phyloP scores from a whole-genome alignment of 2,888 invertebrate genomes.

The Biston stratarius region DNA sequence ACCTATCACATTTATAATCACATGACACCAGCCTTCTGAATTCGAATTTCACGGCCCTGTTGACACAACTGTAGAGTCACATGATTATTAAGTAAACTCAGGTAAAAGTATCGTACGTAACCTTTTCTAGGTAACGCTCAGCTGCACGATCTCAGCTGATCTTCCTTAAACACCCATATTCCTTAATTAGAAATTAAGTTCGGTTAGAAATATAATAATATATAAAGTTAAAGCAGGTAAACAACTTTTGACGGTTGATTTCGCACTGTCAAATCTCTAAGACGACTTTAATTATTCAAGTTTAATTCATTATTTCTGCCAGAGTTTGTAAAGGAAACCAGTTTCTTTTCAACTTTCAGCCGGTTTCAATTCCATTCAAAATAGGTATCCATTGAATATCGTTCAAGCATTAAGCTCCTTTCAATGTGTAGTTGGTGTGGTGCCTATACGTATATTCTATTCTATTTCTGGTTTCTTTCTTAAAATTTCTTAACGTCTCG shows the following conservation, averaged over 20 bases:
- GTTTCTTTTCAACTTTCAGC: conserved; percentile 26
- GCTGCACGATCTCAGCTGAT: not conserved
- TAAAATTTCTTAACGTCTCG: not conserved
- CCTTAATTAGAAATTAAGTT: too few relatives aligned
- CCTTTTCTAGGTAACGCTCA: not conserved
- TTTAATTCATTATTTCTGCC: conserved; percentile 7
- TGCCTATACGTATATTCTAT: not conserved
- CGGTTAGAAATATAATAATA: too few relatives aligned
- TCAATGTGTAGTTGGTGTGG: conserved; percentile 8
- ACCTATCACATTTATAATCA: conserved; percentile 14
- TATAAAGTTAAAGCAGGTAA: too few relatives aligned
- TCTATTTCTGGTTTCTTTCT: conserved; percentile 1
- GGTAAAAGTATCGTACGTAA: conserved; percentile 3
- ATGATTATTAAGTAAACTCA: conserved; percentile 27
- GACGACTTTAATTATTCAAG: conserved; percentile 8
- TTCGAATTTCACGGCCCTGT: conserved; percentile 27
- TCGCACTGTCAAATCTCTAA: not conserved
- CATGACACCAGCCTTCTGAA: conserved; percentile 13
- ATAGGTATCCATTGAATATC: conserved; percentile 16
- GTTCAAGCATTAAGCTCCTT: conserved; percentile 19
- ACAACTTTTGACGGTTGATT: not conserved
- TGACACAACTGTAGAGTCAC: conserved; percentile 32
- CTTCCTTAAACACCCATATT: not conserved
- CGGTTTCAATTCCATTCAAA: conserved; percentile 18
- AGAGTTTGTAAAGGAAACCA: conserved; percentile 20